phyloP scores from a whole-genome alignment of 1,140 invertebrate species.

The Dreissena polymorpha region DNA sequence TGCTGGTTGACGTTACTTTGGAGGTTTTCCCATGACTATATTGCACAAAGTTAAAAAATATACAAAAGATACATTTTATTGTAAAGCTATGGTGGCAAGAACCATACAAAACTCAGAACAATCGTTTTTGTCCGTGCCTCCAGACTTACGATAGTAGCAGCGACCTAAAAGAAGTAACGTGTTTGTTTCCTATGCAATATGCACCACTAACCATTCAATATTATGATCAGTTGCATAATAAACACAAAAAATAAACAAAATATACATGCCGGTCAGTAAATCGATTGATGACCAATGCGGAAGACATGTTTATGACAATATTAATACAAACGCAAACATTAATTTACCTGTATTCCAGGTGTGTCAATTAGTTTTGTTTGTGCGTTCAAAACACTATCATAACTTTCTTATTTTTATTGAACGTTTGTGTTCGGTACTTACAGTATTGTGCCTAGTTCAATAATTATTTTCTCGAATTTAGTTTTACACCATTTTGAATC shows the following conservation, averaged over 20 bases:
- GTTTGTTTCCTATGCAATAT: not conserved
- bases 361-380: not conserved
- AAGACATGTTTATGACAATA: not conserved
- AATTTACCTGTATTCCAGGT: not conserved
- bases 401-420: not conserved
- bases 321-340: not conserved
- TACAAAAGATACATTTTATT: not conserved
- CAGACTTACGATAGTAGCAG: not conserved
- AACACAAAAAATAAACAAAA: too few species aligned
- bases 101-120: not conserved
- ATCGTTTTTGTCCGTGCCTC: not conserved
- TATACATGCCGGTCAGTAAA: not conserved
- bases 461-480: constrained; percentile 10
- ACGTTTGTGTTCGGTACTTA: constrained; percentile 1
- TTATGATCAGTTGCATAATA: too few species aligned
- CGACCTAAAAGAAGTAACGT: not conserved
- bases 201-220: not conserved
- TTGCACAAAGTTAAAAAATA: constrained; percentile 1
- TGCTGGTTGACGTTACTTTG: not conserved
- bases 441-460: constrained; percentile 7
- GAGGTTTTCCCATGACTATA: constrained; percentile 22
- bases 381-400: not conserved
- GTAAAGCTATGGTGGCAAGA: constrained; percentile 1
- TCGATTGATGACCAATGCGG: constrained; percentile 6
- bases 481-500: constrained; percentile 50